Evolutionary conservation across 1,140 invertebrate species (phyloP), one percentile per base, ranked within the genome.

Genomic region (Rhizoglyphus robini): DNA sequence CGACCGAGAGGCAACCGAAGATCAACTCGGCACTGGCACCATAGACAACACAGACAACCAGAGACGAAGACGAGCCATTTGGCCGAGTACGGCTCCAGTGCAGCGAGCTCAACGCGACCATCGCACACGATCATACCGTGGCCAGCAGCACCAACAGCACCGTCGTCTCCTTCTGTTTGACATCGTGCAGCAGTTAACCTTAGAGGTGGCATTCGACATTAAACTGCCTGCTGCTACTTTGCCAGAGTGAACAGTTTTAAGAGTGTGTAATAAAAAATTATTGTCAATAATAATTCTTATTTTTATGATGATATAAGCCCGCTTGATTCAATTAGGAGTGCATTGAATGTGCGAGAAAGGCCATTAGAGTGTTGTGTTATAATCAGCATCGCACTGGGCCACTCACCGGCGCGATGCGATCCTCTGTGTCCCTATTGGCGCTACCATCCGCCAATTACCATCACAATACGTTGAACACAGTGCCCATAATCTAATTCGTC

Each of bases 231-330:
- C 51, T 18, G 36, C 36, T 18, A 41, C 18, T 41, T 41, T 41
- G 36, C 18, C 36, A 18, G 36, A 41, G 36, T 32, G 23, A 8
- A 20, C 20, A 20, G 8, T 20, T 54, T 8, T 54, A 20, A 8
- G 51, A 8, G 51, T 54, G 51, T 54, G 51, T 32, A 54, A 54
- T 54, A 54, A 54, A 54, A 54, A 54, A 54, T 54, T 54, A 54
- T 54, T 54, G 51, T 54, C 51, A 54, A 54, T 54, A 54, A 54
- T 54, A 54, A 54, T 23, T 54, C 51, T 54, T 54, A 54, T 54
- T 54, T 54, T 54, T 54, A 54, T 54, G 51, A 54, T 54, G 51
- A 54, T 54, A 54, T 54, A 54, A 54, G 51, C 51, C 51, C 51
- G 51, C 41, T 54, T 54, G 23, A 54, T 54, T 54, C 51, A 54